Conservation (phyloP, 2,888 invertebrate species). For the Chaetoderma sp. region DNA sequence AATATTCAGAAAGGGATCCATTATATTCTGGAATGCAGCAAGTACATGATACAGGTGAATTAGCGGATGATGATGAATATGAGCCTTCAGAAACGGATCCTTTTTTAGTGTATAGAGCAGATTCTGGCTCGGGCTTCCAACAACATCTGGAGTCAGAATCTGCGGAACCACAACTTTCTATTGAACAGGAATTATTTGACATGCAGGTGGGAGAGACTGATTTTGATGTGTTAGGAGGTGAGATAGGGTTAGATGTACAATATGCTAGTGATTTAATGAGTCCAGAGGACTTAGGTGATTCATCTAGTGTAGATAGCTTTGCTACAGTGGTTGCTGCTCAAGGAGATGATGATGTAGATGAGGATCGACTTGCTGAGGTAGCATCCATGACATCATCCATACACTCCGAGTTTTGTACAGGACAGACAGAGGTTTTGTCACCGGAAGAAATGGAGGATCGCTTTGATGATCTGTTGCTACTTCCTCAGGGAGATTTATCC, state of each 20-base stretch:
- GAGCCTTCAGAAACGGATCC: slow-evolving; percentile 18
- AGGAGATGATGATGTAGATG: slow-evolving; percentile 65
- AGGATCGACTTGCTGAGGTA: slow-evolving; percentile 75
- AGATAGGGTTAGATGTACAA: background rate
- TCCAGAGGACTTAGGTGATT: slow-evolving; percentile 59
- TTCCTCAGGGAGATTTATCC: slow-evolving; percentile 25
- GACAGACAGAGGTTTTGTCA: slow-evolving; percentile 65
- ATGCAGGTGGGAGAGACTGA: slow-evolving; percentile 4
- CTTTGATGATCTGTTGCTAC: slow-evolving; percentile 20
- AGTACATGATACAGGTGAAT: slow-evolving; percentile 15
- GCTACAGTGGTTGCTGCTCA: slow-evolving; percentile 66
- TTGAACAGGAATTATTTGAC: slow-evolving; percentile 10
- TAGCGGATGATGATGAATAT: background rate
- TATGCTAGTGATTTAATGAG: slow-evolving; percentile 14
- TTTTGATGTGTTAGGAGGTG: background rate
- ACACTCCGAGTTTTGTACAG: slow-evolving; percentile 72
- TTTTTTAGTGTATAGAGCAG: slow-evolving; percentile 42
- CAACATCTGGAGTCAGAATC: slow-evolving; percentile 7
- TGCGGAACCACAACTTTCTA: slow-evolving; percentile 9
- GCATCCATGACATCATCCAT: slow-evolving; percentile 70
- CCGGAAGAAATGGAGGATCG: slow-evolving; percentile 76
- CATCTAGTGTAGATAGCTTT: slow-evolving; percentile 68
- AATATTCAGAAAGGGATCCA: too few species aligned
- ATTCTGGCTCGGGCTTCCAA: slow-evolving; percentile 10
- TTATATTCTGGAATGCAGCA: slow-evolving; percentile 72